Conservation (phyloP, 2,888 invertebrate species). For the Amblyjoppa fuscipennis region DNA sequence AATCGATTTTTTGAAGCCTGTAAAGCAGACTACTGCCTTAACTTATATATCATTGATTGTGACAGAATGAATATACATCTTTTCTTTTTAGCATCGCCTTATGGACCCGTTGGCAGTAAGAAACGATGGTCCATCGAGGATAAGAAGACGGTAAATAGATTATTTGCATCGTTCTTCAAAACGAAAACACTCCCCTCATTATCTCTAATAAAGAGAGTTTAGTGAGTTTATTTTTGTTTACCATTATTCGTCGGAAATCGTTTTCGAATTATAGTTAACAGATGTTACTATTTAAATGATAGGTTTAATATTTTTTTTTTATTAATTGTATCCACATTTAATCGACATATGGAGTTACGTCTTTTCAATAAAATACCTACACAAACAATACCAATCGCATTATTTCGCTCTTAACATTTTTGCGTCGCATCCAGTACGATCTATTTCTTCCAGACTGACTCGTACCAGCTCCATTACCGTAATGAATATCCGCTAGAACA, state of each 20-base stretch:
- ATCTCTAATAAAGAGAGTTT: constrained; percentile 33
- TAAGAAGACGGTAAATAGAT: background rate
- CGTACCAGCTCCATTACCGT: background rate
- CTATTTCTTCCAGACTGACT: background rate
- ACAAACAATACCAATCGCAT: background rate
- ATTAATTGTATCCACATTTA: background rate
- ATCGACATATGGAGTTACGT: background rate
- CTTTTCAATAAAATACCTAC: background rate
- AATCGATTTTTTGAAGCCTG: too few species aligned
- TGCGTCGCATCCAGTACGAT: background rate
- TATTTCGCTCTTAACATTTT: background rate
- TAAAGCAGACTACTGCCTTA: too few species aligned
- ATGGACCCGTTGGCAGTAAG: constrained; percentile 8
- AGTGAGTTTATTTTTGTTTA: too few species aligned
- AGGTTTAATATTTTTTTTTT: background rate
- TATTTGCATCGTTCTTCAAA: constrained; percentile 17
- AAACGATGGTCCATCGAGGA: constrained; percentile 43
- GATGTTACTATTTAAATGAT: background rate
- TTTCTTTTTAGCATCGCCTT: constrained; percentile 10
- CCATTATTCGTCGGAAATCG: too few species aligned
- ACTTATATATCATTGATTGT: too few species aligned
- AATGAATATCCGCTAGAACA: background rate
- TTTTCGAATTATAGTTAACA: too few species aligned
- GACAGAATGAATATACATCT: too few species aligned
- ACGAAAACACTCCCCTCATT: constrained; percentile 17